Base-by-base conservation (phyloP, 2,888 invertebrate genomes). In the Nemotelus nigrinus region DNA sequence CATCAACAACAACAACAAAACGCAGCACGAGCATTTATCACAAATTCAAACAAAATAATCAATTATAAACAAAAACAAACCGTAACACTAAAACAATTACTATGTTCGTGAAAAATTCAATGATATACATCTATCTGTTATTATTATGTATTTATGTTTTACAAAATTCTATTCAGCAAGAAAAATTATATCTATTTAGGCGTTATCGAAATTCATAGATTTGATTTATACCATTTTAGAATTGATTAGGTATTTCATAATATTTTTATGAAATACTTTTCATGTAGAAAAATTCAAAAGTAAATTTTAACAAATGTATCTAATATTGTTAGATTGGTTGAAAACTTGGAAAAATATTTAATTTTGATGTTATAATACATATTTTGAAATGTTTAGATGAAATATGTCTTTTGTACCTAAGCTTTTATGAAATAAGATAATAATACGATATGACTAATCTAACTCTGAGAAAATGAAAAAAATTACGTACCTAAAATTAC, bases 351-450 rank as follows among this genome's bases (percentile, higher is more conserved):
- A 63, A 8, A 63, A 1, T 63, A 10, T 63, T 41, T 39, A 41
- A 43, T 41, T 25, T 39, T 63, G 63, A 25, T 63, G 63, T 25
- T 25, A 5, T 41, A 3, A 3, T 25, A 41, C 43, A 25, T 63
- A 63, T 63, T 63, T 63, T 25, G 25, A 25, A 25, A 25, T 25
- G 25, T 25, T 25, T 63, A 39, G 39, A 63, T 43, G 39, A 25
- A 63, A 43, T 8, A 63, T 39, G 63, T 63, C 63, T 63, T 63
- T 63, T 63, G 63, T 63, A 63, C 63, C 63, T 63, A 63, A 63
- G 43, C 8, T 63, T 58, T 63, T 63, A 39, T 63, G 25, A 41
- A 25, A 58, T 3, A 7, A 25, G 43, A 63, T 41, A 3, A 2
- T 3, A 63, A 63, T 41, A 63, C 2, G 39, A 8, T 41, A 63